phyloP scores from a whole-genome alignment of 2,113 vertebrate genomes.

The Bombycilla garrulus region DNA sequence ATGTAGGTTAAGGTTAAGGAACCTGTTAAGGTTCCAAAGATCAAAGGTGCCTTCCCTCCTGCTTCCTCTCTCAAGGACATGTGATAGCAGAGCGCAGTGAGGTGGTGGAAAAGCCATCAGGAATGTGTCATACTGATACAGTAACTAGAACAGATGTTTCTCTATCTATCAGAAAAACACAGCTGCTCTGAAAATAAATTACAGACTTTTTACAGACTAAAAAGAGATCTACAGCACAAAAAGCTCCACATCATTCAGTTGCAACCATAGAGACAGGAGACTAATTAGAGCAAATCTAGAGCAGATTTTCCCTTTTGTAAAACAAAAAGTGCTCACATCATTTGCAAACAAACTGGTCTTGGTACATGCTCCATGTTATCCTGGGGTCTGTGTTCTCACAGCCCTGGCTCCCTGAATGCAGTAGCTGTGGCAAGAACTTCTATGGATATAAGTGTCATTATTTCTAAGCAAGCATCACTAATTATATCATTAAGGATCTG shows the following conservation, averaged over 20 bases:
- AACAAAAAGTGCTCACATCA: not conserved
- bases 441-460: not conserved
- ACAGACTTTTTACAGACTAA: constrained; percentile 23
- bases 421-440: not conserved
- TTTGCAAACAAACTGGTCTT: not conserved
- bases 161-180: constrained; percentile 17
- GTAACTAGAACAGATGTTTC: not conserved
- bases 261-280: constrained; percentile 23
- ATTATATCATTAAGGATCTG: not conserved
- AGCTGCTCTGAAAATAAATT: constrained; percentile 47
- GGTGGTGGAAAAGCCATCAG: not conserved
- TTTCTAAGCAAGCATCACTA: not conserved
- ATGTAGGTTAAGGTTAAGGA: too few relatives aligned
- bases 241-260: not conserved
- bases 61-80: not conserved
- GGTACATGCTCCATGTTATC: not conserved
- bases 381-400: not conserved
- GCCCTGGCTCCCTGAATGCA: not conserved
- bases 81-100: not conserved
- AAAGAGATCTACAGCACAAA: constrained; percentile 14
- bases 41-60: not conserved
- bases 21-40: not conserved
- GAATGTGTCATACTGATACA: not conserved
- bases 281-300: constrained; percentile 40
- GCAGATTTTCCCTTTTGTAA: constrained; percentile 29